These are phyloP conservation scores for Sisyra terminalis DNA, from an alignment of 2,888 invertebrate species.

Conservation along the genomic window DNA sequence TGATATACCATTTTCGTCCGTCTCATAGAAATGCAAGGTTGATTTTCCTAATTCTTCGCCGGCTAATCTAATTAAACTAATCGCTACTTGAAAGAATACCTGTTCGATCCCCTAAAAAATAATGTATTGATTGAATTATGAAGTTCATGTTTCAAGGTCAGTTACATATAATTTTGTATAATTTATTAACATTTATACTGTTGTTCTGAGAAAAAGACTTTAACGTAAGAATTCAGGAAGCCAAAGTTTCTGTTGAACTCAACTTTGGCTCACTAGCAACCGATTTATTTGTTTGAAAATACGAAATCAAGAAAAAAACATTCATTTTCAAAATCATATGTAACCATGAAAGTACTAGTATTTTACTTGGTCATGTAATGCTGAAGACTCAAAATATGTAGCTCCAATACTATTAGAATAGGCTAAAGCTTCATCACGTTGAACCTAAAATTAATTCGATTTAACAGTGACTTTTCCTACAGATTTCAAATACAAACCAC, in stretches of 20 bases:
- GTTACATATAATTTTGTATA: not conserved
- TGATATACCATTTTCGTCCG: conserved; percentile 22
- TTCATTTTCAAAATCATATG: not conserved
- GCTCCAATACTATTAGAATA: conserved; percentile 74
- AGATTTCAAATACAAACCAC: conserved; percentile 27
- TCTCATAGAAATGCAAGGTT: conserved; percentile 41
- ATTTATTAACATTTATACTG: no score
- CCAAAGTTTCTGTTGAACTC: no score
- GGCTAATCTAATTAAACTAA: conserved; percentile 39
- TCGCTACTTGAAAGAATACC: conserved; percentile 50
- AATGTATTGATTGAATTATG: conserved; percentile 4
- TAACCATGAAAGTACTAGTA: not conserved
- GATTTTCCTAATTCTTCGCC: conserved; percentile 28
- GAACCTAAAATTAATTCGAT: conserved; percentile 21
- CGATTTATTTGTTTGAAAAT: no score
- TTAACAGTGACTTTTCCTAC: conserved; percentile 3
- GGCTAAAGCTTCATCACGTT: conserved; percentile 47
- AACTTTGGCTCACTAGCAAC: no score
- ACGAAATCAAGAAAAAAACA: no score
- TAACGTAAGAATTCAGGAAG: no score
- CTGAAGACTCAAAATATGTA: conserved; percentile 70
- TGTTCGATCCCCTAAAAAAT: conserved; percentile 46
- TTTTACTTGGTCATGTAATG: conserved; percentile 49
- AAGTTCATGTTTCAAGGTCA: not conserved
- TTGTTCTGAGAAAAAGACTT: no score